A percentile compares a stretch with the other conserved stretches of the same genome.
These are phyloP conservation scores for Cyprinodon diabolis DNA, from an alignment of 2,797 vertebrate genomes.

Conservation along the genomic window DNA sequence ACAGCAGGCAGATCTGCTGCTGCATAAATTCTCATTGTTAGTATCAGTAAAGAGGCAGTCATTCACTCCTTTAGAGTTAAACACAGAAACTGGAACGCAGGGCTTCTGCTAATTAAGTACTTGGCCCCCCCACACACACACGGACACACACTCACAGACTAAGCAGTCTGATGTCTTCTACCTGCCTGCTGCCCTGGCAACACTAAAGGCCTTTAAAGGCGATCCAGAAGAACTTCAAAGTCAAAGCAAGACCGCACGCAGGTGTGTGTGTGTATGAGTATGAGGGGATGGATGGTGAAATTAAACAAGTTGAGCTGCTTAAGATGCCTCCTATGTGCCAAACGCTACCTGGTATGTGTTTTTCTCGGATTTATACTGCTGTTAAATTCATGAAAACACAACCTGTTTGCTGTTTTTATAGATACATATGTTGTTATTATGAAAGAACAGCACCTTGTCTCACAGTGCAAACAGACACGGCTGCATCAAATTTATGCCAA, in stretches of 20 bases:
- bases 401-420: constrained; percentile 4
- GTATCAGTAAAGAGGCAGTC: constrained; percentile 69
- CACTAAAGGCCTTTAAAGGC: constrained; percentile 78
- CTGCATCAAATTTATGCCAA: constrained; percentile 59
- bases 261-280: constrained; percentile 42
- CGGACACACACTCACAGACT: constrained; percentile 30
- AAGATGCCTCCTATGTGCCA: constrained; percentile 44
- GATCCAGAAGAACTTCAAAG: constrained; percentile 80
- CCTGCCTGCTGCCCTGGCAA: constrained; percentile 77
- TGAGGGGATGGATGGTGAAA: constrained; percentile 66
- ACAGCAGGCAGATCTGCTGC: constrained; percentile 51
- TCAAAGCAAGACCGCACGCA: constrained; percentile 58
- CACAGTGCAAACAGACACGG: constrained; percentile 64
- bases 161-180: constrained; percentile 66
- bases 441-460: constrained; percentile 40
- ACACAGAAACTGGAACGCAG: constrained; percentile 62
- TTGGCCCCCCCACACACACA: constrained; percentile 53
- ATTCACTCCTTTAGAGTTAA: constrained; percentile 73
- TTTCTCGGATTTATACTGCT: constrained; percentile 16
- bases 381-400: background rate
- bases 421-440: constrained; percentile 1
- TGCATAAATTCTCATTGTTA: constrained; percentile 73
- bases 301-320: constrained; percentile 66
- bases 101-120: constrained; percentile 77
- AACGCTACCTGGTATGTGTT: constrained; percentile 28